Conservation (phyloP, 2,797 vertebrate genomes). For the Melanotaenia maccullochi region DNA sequence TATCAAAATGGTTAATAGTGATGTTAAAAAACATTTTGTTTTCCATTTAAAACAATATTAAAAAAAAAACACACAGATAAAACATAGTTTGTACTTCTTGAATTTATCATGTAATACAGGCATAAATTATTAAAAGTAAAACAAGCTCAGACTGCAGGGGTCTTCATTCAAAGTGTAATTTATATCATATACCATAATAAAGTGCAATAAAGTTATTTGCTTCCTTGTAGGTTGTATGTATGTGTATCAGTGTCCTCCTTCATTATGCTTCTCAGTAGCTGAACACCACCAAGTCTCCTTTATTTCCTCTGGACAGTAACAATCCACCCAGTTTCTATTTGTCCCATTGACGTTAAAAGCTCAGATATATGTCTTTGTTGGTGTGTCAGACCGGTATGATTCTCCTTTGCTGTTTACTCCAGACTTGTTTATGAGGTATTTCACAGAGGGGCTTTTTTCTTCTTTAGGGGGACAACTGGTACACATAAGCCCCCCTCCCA, state of each 20-base stretch:
- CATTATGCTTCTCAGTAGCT: constrained; percentile 3
- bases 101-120: not conserved
- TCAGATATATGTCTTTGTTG: constrained; percentile 77
- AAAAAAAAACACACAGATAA: not conserved
- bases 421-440: constrained; percentile 60
- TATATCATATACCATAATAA: constrained; percentile 3
- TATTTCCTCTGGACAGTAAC: not conserved
- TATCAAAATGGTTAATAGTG: not conserved
- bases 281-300: not conserved
- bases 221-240: constrained; percentile 26
- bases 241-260: constrained; percentile 1
- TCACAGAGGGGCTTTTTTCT: constrained; percentile 47
- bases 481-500: constrained; percentile 85
- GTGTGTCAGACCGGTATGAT: constrained; percentile 37
- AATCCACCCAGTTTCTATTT: not conserved
- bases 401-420: constrained; percentile 23
- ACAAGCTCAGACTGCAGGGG: not conserved
- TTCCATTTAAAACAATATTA: not conserved
- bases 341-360: not conserved
- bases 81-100: not conserved
- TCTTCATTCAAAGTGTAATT: constrained; percentile 10
- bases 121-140: constrained; percentile 3
- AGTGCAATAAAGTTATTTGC: constrained; percentile 43
- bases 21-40: not conserved
- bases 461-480: constrained; percentile 62